Evolutionary conservation across 2,888 invertebrate genomes (phyloP).

Genomic region (Cosmopolites sordidus): DNA sequence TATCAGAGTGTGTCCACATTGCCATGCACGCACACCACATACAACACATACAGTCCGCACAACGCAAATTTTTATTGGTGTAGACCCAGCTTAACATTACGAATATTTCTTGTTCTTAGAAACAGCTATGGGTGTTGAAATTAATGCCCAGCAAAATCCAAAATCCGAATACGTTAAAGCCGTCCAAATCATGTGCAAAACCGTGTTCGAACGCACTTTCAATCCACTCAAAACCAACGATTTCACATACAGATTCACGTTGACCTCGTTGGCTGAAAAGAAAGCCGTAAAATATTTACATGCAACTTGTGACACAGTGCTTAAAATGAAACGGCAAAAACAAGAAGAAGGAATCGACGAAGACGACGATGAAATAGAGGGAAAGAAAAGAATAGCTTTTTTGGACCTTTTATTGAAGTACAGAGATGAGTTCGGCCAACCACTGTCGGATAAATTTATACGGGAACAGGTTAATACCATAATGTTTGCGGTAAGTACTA

Average conservation of each 20-base stretch:
- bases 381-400: slow-evolving; percentile 61
- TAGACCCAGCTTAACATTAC: too few relatives aligned
- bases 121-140: slow-evolving; percentile 75
- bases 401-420: slow-evolving; percentile 59
- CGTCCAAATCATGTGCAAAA: slow-evolving; percentile 53
- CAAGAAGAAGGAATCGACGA: slow-evolving; percentile 11
- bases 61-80: too few relatives aligned
- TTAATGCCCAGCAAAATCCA: slow-evolving; percentile 65
- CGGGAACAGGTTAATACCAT: slow-evolving; percentile 70
- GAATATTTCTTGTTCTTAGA: too few relatives aligned
- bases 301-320: slow-evolving; percentile 55
- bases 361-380: slow-evolving; percentile 13
- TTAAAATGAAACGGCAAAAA: slow-evolving; percentile 35
- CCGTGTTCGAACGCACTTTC: slow-evolving; percentile 38
- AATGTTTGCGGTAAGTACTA: slow-evolving; percentile 61
- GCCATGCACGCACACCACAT: too few relatives aligned
- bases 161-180: slow-evolving; percentile 70
- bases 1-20: too few relatives aligned
- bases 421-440: slow-evolving; percentile 54
- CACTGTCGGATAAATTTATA: slow-evolving; percentile 57
- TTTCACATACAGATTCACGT: slow-evolving; percentile 51
- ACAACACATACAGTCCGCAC: too few relatives aligned
- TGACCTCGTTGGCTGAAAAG: slow-evolving; percentile 56
- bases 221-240: slow-evolving; percentile 53
- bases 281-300: slow-evolving; percentile 46